These are phyloP conservation scores for Thunnus thynnus DNA, from an alignment of 2,113 vertebrate genomes.

Conservation along the genomic window DNA sequence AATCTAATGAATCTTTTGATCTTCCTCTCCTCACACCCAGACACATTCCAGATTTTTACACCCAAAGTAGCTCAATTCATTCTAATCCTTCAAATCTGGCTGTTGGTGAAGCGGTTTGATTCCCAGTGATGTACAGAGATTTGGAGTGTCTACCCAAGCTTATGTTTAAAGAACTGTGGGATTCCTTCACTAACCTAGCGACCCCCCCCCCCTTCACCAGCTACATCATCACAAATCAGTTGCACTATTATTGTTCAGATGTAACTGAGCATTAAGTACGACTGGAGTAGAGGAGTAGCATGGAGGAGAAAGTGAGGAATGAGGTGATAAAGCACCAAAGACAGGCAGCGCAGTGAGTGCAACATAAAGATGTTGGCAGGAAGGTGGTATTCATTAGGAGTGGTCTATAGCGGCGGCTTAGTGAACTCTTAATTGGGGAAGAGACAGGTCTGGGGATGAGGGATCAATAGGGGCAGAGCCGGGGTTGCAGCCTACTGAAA, in stretches of 20 bases:
- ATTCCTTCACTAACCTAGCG: conserved; percentile 38
- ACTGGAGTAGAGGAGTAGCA: background rate
- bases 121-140: conserved; percentile 56
- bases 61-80: conserved; percentile 58
- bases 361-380: conserved; percentile 50
- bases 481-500: conserved; percentile 62
- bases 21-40: conserved; percentile 61
- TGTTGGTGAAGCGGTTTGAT: conserved; percentile 49
- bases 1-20: conserved; percentile 75
- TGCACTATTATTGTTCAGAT: conserved; percentile 9
- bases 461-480: conserved; percentile 67
- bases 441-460: conserved; percentile 57
- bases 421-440: conserved; percentile 81
- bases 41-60: conserved; percentile 61
- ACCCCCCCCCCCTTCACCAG: background rate
- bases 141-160: conserved; percentile 31
- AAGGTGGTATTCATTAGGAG: conserved; percentile 65
- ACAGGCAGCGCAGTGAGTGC: conserved; percentile 13
- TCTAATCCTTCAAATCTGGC: conserved; percentile 69
- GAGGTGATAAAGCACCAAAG: conserved; percentile 21
- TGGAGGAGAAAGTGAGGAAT: conserved; percentile 19
- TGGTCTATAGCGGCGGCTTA: conserved; percentile 54
- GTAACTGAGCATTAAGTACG: conserved; percentile 29
- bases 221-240: conserved; percentile 36
- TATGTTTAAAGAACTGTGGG: conserved; percentile 53